These are phyloP conservation scores for Todus mexicanus DNA, from an alignment of 2,797 vertebrate genomes.

Conservation along the genomic window DNA sequence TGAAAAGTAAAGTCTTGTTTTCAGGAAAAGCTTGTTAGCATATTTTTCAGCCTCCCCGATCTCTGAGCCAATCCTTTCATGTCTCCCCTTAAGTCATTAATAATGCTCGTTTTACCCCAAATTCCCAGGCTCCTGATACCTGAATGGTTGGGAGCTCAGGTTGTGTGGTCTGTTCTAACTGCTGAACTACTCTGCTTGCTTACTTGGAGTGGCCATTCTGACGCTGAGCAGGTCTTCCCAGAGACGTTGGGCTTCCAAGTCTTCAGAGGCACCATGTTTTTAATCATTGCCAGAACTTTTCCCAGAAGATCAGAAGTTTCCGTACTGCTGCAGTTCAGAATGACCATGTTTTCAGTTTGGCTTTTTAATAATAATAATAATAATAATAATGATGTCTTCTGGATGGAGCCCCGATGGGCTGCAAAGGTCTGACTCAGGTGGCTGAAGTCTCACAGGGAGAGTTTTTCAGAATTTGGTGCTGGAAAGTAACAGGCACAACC, in stretches of 20 bases:
- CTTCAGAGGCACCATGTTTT: neutral
- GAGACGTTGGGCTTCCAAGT: neutral
- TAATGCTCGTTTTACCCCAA: neutral
- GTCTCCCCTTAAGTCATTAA: neutral
- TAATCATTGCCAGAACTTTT: neutral
- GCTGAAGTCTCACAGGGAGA: neutral
- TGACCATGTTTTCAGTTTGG: neutral
- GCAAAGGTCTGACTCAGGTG: neutral
- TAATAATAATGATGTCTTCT: neutral
- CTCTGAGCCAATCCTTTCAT: neutral
- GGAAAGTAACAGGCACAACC: neutral
- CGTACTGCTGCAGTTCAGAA: neutral
- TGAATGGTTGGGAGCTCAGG: neutral
- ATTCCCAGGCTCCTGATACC: neutral
- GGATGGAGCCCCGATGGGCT: neutral
- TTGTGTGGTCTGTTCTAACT: neutral
- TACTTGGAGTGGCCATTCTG: neutral
- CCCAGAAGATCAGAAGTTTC: neutral
- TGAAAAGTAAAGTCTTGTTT: neutral
- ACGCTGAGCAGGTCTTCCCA: neutral
- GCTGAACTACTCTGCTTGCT: neutral
- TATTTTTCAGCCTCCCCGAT: neutral
- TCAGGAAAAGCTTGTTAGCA: neutral
- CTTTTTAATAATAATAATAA: neutral
- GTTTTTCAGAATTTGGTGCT: neutral